Conservation (phyloP, 2,888 invertebrate genomes). For the Ochropleura plecta region DNA sequence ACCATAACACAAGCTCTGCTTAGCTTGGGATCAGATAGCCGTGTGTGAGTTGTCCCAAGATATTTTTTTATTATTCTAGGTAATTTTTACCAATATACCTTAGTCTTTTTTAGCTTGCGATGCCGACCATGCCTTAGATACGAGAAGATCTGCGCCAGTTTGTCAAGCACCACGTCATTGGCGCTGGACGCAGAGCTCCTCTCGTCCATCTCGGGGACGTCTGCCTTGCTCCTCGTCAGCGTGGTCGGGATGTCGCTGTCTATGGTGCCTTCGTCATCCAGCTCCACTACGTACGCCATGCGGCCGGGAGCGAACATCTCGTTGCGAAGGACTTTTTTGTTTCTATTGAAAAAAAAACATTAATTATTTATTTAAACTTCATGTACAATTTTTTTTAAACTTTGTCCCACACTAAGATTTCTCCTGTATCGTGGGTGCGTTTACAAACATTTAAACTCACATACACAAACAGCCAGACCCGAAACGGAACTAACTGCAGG, state of each 20-base stretch:
- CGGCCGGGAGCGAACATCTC: slow-evolving; percentile 98
- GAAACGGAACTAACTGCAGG: too few relatives aligned
- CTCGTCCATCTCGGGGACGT: slow-evolving; percentile 94
- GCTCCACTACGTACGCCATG: slow-evolving; percentile 99
- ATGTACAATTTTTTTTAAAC: too few relatives aligned
- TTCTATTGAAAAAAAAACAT: slow-evolving; percentile 83
- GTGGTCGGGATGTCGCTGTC: slow-evolving; percentile 98
- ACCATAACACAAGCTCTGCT: too few relatives aligned
- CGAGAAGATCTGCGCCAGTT: slow-evolving; percentile 98
- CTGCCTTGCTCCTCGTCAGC: slow-evolving; percentile 97
- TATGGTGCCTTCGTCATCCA: slow-evolving; percentile 94
- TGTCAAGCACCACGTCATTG: slow-evolving; percentile 98
- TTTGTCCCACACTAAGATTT: too few relatives aligned
- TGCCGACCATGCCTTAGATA: slow-evolving; percentile 97
- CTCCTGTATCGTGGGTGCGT: too few relatives aligned
- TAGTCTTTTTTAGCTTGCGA: slow-evolving; percentile 94
- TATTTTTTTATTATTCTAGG: too few relatives aligned
- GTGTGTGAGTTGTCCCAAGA: too few relatives aligned
- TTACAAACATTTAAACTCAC: too few relatives aligned
- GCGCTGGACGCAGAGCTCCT: slow-evolving; percentile 83
- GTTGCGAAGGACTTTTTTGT: slow-evolving; percentile 94
- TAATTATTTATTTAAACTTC: too few relatives aligned
- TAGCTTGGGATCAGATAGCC: too few relatives aligned
- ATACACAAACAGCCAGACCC: too few relatives aligned
- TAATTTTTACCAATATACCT: slow-evolving; percentile 74